Percentiles rank a stretch among this genome's conserved stretches.
These are phyloP conservation scores for Lasioglossum oenotherae DNA, from an alignment of 2,888 invertebrate species.

Conservation along the genomic window DNA sequence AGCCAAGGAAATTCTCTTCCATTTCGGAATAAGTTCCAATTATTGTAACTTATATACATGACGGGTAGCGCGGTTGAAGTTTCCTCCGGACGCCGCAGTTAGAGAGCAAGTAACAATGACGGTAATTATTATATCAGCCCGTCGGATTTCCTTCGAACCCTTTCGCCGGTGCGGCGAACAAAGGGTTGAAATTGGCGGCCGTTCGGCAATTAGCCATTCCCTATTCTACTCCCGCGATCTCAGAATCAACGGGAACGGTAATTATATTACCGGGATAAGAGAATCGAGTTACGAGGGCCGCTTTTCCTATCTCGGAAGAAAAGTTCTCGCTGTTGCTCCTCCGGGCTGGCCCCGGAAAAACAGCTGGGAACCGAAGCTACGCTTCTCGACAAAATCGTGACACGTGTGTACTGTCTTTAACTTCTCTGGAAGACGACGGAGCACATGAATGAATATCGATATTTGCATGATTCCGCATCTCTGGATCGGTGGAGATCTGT, in stretches of 20 bases:
- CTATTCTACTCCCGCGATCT: constrained; percentile 5
- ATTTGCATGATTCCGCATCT: too few relatives aligned
- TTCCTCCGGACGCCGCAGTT: background rate
- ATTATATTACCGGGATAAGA: constrained; percentile 30
- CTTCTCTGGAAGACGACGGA: background rate
- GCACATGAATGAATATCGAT: background rate
- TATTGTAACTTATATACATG: constrained; percentile 13
- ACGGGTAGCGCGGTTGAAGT: background rate
- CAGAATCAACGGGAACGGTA: constrained; percentile 9
- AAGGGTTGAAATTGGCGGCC: background rate
- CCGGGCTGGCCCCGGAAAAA: background rate
- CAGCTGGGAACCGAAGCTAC: background rate
- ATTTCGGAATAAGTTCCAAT: constrained; percentile 18
- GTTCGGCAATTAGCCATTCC: constrained; percentile 6
- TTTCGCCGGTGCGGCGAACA: constrained; percentile 17
- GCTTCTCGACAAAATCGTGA: background rate
- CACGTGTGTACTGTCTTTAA: background rate
- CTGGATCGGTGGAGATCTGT: too few relatives aligned
- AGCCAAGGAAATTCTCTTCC: background rate
- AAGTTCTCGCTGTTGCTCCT: constrained; percentile 22
- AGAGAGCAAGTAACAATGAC: constrained; percentile 11
- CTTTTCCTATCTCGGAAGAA: constrained; percentile 27
- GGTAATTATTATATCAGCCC: constrained; percentile 8
- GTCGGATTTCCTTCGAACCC: constrained; percentile 15
- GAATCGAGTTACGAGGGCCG: constrained; percentile 26